These are phyloP conservation scores for Hermaeophaga mercurialis DNA, from an alignment of 2,888 invertebrate species.

Conservation along the genomic window DNA sequence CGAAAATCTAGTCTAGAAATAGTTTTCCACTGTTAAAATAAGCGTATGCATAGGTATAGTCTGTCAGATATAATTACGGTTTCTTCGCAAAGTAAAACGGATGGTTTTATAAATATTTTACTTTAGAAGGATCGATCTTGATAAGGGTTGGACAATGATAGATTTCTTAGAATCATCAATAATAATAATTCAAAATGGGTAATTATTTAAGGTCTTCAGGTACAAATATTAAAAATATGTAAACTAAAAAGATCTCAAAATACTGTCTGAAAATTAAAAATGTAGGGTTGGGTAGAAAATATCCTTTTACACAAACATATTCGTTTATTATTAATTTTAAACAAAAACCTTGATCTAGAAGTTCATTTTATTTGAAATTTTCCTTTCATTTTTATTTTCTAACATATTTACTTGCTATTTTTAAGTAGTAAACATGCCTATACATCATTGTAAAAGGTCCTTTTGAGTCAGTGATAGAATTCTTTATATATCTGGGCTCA, in stretches of 20 bases:
- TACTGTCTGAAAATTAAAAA: no score
- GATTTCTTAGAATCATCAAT: not conserved
- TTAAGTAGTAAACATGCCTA: not conserved
- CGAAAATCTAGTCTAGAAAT: constrained; percentile 15
- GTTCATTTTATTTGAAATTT: no score
- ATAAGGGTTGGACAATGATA: constrained; percentile 1
- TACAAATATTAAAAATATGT: no score
- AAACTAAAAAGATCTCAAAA: no score
- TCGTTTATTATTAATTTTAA: no score
- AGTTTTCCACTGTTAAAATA: constrained; percentile 16
- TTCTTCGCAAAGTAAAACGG: not conserved
- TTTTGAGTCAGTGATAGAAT: constrained; percentile 1
- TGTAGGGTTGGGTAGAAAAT: no score
- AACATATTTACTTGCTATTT: not conserved
- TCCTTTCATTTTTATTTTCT: not conserved
- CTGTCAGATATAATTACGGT: constrained; percentile 6
- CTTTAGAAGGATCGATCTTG: not conserved
- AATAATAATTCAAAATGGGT: not conserved
- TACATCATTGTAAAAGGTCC: not conserved
- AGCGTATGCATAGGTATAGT: constrained; percentile 12
- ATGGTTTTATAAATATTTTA: not conserved
- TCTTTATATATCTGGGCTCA: not conserved
- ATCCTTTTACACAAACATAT: no score
- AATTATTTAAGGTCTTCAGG: not conserved
- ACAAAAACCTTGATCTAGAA: no score